phyloP scores from a whole-genome alignment of 2,797 vertebrate species.

The Epinephelus coioides region DNA sequence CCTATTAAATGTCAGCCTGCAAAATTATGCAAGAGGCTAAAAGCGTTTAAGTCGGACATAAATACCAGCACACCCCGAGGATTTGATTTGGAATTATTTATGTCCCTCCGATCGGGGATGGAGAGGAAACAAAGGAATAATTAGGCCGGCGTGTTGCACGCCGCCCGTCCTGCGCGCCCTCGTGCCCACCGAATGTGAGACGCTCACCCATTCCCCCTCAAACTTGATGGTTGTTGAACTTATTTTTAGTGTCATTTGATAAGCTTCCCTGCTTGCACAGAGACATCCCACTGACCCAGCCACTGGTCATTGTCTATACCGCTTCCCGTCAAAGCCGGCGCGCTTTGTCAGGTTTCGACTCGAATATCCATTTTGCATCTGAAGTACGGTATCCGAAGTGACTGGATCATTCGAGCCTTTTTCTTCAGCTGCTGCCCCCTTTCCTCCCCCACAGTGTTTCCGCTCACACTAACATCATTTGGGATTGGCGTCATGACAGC shows the following conservation, averaged over 20 bases:
- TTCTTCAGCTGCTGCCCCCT: conserved; percentile 93
- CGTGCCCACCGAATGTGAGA: conserved; percentile 88
- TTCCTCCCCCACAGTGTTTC: conserved; percentile 90
- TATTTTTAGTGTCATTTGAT: conserved; percentile 99
- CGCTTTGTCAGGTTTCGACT: conserved; percentile 99
- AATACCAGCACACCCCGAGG: conserved; percentile 78
- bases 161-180: conserved; percentile 78
- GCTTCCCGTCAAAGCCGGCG: conserved; percentile 96
- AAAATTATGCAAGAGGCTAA: conserved; percentile 83
- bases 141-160: conserved; percentile 79
- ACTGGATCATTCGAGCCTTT: conserved; percentile 99
- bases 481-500: conserved; percentile 91
- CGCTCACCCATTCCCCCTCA: conserved; percentile 85
- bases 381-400: conserved; percentile 98
- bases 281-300: conserved; percentile 99
- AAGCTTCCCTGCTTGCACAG: conserved; percentile 92
- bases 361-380: conserved; percentile 97
- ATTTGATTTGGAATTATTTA: conserved; percentile 84
- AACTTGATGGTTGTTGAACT: conserved; percentile 98
- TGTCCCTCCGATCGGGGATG: conserved; percentile 65
- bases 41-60: conserved; percentile 59
- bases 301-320: conserved; percentile 99
- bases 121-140: conserved; percentile 91
- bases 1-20: conserved; percentile 80
- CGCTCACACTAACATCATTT: conserved; percentile 91